A percentile compares a stretch with the other conserved stretches of the same genome.
phyloP scores from a whole-genome alignment of 2,113 vertebrate genomes.

The Pteropus alecto region DNA sequence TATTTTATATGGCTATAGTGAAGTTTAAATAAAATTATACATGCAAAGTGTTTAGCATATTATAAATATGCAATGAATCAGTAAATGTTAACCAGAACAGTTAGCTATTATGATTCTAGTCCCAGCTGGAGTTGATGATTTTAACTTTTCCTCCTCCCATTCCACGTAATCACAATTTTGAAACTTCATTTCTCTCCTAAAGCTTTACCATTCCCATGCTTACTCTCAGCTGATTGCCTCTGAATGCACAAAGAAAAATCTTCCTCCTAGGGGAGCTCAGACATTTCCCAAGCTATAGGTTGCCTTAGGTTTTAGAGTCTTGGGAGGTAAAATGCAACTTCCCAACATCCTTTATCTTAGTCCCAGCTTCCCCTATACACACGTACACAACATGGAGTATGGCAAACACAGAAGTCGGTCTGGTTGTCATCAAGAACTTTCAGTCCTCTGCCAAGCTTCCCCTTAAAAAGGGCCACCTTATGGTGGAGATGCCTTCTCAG shows the following conservation, averaged over 20 bases:
- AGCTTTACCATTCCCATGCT: neutral
- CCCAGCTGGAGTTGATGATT: constrained; percentile 70
- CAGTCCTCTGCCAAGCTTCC: neutral
- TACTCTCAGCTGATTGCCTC: constrained; percentile 11
- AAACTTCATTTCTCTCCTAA: constrained; percentile 45
- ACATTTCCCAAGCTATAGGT: neutral
- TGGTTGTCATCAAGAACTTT: neutral
- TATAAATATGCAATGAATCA: constrained; percentile 66
- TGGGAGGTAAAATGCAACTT: neutral
- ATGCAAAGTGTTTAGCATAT: constrained; percentile 50
- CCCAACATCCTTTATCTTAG: neutral
- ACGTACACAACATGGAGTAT: neutral
- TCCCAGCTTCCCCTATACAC: no score
- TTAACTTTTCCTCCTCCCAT: constrained; percentile 56
- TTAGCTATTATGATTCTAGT: constrained; percentile 51
- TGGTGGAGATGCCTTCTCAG: neutral
- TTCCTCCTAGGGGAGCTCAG: neutral
- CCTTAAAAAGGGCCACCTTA: neutral
- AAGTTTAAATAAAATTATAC: constrained; percentile 56
- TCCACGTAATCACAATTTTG: constrained; percentile 42
- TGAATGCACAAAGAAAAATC: neutral
- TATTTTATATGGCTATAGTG: neutral
- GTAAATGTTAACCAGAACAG: constrained; percentile 52
- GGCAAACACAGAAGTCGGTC: neutral
- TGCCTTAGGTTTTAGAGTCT: neutral